Evolutionary conservation across 2,113 vertebrate genomes (phyloP).

Genomic region (Phyllopteryx taeniolatus): DNA sequence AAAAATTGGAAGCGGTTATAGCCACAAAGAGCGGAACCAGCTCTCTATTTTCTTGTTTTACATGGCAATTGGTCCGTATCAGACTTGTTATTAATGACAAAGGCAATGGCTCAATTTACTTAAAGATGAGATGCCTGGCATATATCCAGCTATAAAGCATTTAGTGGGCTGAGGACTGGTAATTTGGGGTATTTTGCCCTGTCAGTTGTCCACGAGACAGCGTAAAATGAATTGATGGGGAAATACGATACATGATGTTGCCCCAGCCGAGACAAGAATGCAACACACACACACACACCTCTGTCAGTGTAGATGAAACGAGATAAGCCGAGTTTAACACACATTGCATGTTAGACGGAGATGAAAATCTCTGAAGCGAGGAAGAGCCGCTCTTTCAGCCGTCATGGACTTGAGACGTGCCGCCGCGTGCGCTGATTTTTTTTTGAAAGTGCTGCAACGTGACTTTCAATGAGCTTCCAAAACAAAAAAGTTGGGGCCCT

Average conservation of each 20-base stretch:
- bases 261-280: constrained; percentile 62
- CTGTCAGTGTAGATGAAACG: constrained; percentile 48
- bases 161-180: constrained; percentile 66
- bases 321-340: constrained; percentile 62
- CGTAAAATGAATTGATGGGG: constrained; percentile 56
- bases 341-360: constrained; percentile 51
- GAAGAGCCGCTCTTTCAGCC: constrained; percentile 46
- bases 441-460: constrained; percentile 67
- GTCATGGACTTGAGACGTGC: constrained; percentile 48
- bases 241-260: constrained; percentile 72
- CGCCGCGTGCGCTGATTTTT: constrained; percentile 29
- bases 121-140: constrained; percentile 72
- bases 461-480: constrained; percentile 70
- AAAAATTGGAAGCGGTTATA: not conserved
- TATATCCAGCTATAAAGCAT: constrained; percentile 67
- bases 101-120: constrained; percentile 1
- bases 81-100: not conserved
- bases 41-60: not conserved
- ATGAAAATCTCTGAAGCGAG: constrained; percentile 47
- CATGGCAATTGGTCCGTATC: not conserved
- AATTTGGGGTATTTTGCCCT: constrained; percentile 78
- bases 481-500: constrained; percentile 53
- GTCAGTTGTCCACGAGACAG: constrained; percentile 33
- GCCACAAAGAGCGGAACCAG: not conserved
- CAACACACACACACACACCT: constrained; percentile 32